These are phyloP conservation scores for Muscicapa striata DNA, from an alignment of 2,797 vertebrate species.

Conservation along the genomic window DNA sequence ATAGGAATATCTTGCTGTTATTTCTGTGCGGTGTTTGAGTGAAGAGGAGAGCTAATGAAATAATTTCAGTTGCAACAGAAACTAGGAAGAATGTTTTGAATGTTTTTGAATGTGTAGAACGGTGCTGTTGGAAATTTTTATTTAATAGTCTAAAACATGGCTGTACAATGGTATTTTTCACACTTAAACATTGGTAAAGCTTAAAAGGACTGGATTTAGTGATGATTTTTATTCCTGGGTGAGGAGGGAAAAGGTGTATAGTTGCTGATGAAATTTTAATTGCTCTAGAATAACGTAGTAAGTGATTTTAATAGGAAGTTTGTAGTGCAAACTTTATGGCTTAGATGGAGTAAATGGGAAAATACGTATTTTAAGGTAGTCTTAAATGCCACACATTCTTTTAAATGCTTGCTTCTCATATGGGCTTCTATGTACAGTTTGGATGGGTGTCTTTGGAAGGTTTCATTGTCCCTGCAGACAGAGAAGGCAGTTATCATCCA, in stretches of 20 bases:
- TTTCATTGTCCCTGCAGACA: neutral
- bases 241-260: neutral
- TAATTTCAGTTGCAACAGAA: neutral
- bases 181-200: neutral
- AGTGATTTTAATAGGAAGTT: neutral
- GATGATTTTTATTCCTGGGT: rapidly evolving
- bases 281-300: neutral
- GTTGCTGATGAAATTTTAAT: neutral
- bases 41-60: neutral
- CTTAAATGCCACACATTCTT: neutral
- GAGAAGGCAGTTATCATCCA: neutral
- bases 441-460: neutral
- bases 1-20: neutral
- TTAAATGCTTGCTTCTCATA: neutral
- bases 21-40: neutral
- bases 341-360: neutral
- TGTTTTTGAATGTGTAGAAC: neutral
- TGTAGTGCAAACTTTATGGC: neutral
- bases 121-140: neutral
- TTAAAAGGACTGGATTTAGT: neutral
- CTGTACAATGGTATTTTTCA: neutral
- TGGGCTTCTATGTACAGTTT: neutral
- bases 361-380: neutral
- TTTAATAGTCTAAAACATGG: neutral
- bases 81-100: neutral